phyloP scores from a whole-genome alignment of 2,113 vertebrate genomes.

The Lagopus muta region DNA sequence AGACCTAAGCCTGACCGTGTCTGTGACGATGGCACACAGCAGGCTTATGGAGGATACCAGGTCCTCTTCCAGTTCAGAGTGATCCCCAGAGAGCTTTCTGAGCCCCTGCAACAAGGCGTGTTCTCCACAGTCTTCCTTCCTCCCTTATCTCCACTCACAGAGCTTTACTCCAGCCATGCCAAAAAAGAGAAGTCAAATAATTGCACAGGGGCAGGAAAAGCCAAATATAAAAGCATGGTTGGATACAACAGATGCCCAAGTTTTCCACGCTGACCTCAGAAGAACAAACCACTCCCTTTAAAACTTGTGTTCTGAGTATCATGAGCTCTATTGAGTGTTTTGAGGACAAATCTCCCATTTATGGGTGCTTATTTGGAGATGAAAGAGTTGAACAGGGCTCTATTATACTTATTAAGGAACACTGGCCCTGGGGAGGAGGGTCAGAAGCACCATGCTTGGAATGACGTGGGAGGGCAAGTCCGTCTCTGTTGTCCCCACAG shows the following conservation, averaged over 20 bases:
- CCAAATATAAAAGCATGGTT: background rate
- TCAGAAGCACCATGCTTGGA: constrained; percentile 1
- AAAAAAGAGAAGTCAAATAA: background rate
- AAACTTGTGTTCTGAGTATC: background rate
- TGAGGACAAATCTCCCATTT: constrained; percentile 8
- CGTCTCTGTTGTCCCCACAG: background rate
- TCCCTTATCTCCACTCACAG: background rate
- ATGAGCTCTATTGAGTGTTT: background rate
- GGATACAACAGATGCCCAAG: background rate
- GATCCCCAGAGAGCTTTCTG: background rate
- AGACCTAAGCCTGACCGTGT: background rate
- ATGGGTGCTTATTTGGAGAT: background rate
- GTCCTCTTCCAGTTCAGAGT: background rate
- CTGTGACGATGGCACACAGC: background rate
- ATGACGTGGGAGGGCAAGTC: constrained; percentile 37
- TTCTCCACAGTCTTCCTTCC: background rate
- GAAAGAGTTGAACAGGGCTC: background rate
- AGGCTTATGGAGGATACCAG: background rate
- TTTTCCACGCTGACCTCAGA: background rate
- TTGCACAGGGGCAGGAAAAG: background rate
- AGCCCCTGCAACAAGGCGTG: background rate
- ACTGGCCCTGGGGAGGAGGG: background rate
- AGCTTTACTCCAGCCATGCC: background rate
- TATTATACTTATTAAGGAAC: background rate
- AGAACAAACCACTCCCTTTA: constrained; percentile 6